Evolutionary conservation across 2,888 invertebrate genomes (phyloP), one percentile per base, ranked within the genome.

Genomic region (Anthophora plumipes): DNA sequence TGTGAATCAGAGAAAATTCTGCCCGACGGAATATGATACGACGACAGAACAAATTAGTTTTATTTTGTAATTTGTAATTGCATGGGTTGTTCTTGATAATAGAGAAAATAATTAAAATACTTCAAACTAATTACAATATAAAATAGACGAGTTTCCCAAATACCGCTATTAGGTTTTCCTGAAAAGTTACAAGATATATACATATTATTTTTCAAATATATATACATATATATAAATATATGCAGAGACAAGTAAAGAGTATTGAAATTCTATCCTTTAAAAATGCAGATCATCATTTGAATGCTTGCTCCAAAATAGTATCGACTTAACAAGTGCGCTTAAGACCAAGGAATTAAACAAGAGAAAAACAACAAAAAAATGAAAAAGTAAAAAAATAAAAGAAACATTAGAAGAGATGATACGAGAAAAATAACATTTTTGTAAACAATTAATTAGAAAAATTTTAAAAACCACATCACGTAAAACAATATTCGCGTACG

Each of bases 251-350:
- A 50, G 12, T 5, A 22, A 31, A 12, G 17, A 20, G 17, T 39
- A 57, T 50, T 17, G 25, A 59, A n/a, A 74, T 55, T 48, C 22
- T 50, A 31, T 22, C 39, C 14, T 61, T 31, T 25, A 2, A 46
- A 25, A 17, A 22, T n/a, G 31, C n/a, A 22, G 12, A 66, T 37
- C n/a, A 67, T 80, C 70, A 39, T 80, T 75, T 67, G 67, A 52
- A 68, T 54, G 80, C 74, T 69, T 61, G 57, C 61, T n/a, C 39
- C 52, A 22, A 55, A 54, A 14, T 77, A 77, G 59, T 66, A 60
- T 76, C 59, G 25, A 82, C 60, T 82, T 71, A 71, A 77, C 59
- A 85, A 85, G 85, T 85, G 83, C 85, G 77, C 85, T 82, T 85
- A 85, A 72, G 52, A 74, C 76, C 71, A 73, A 73, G 72, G 52